phyloP scores from a whole-genome alignment of 2,113 vertebrate genomes.

The Alectura lathami region DNA sequence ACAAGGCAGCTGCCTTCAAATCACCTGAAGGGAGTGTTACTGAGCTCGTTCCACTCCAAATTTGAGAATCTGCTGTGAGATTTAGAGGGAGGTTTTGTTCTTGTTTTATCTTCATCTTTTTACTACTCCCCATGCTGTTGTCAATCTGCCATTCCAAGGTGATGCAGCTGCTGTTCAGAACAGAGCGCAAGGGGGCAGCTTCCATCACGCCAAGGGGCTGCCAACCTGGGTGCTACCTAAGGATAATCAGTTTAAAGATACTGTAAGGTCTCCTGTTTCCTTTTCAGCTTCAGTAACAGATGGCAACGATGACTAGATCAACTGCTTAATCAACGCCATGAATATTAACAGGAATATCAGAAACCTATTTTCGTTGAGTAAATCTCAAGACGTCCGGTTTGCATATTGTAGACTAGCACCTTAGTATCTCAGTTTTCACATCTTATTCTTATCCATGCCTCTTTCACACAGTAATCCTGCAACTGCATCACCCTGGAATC shows the following conservation, averaged over 20 bases:
- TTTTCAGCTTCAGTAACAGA: neutral
- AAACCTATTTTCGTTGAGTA: neutral
- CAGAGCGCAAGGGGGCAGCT: neutral
- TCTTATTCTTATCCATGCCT: neutral
- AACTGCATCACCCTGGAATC: neutral
- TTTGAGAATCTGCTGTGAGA: neutral
- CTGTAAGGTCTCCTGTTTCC: neutral
- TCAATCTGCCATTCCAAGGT: neutral
- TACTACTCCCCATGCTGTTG: neutral
- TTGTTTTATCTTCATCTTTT: neutral
- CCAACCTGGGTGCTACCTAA: neutral
- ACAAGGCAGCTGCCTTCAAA: neutral
- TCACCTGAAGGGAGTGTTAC: neutral
- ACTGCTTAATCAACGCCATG: neutral
- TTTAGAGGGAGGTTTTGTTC: neutral
- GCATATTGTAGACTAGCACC: neutral
- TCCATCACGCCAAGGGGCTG: neutral
- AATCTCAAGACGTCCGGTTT: neutral
- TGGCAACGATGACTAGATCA: neutral
- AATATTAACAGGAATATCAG: neutral
- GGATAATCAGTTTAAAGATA: neutral
- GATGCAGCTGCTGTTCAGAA: neutral
- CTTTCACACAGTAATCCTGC: neutral
- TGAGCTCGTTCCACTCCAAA: neutral
- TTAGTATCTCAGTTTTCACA: neutral